Evolutionary conservation across 1,140 invertebrate species (phyloP).

Genomic region (Dendrolimus kikuchii): DNA sequence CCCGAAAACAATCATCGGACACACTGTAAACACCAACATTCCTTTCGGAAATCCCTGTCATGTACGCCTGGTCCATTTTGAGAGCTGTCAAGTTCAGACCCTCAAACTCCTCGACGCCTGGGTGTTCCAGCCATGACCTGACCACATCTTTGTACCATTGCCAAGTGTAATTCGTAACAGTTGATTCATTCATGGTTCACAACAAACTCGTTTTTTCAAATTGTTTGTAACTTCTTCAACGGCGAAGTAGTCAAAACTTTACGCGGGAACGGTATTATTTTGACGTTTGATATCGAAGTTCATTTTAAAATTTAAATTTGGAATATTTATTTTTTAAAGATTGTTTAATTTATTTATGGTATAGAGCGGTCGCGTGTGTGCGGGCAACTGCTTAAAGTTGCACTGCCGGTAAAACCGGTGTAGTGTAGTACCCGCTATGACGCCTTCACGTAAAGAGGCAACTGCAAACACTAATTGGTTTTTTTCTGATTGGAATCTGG

Average conservation of each 20-base stretch:
- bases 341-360: too few species aligned
- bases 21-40: conserved; percentile 71
- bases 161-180: conserved; percentile 37
- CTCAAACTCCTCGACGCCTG: conserved; percentile 44
- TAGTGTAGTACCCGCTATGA: too few species aligned
- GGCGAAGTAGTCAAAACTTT: conserved; percentile 18
- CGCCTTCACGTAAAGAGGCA: too few species aligned
- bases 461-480: too few species aligned
- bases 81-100: conserved; percentile 63
- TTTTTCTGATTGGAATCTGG: too few species aligned
- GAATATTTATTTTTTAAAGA: too few species aligned
- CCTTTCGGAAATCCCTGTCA: conserved; percentile 51
- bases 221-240: conserved; percentile 11
- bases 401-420: too few species aligned
- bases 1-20: conserved; percentile 75
- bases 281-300: too few species aligned
- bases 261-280: not conserved
- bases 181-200: conserved; percentile 49
- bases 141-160: conserved; percentile 46
- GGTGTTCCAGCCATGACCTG: conserved; percentile 62
- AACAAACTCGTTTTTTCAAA: not conserved
- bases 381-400: too few species aligned
- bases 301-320: too few species aligned
- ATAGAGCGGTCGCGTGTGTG: too few species aligned
- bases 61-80: conserved; percentile 74